Conservation (phyloP, 2,888 invertebrate genomes). For the Nomada ruficornis region DNA sequence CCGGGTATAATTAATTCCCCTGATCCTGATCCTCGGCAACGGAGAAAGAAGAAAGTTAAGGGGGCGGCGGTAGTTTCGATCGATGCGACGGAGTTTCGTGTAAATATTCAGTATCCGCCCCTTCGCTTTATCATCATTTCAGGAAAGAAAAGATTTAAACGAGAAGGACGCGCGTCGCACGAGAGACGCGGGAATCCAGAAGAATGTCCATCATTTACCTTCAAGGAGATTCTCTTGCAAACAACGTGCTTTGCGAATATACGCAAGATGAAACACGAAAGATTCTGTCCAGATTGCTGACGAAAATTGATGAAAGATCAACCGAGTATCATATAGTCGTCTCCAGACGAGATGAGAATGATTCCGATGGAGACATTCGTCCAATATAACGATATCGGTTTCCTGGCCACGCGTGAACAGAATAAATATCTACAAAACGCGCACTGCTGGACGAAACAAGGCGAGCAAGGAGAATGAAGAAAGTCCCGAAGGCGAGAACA, state of each 20-base stretch:
- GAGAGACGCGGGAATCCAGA: conserved; percentile 55
- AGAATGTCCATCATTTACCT: conserved; percentile 49
- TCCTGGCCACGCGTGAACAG: conserved; percentile 14
- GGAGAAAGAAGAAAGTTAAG: conserved; percentile 16
- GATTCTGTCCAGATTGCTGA: conserved; percentile 35
- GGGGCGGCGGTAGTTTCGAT: conserved; percentile 47
- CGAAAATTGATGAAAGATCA: conserved; percentile 61
- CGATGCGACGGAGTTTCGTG: conserved; percentile 58
- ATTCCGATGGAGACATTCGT: conserved; percentile 37
- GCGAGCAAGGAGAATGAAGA: not conserved
- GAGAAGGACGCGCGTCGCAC: conserved; percentile 60
- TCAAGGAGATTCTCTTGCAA: conserved; percentile 18
- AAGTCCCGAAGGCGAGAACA: no score
- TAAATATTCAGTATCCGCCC: conserved; percentile 70
- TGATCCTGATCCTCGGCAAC: conserved; percentile 1
- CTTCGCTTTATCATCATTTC: conserved; percentile 68
- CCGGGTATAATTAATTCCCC: conserved; percentile 43
- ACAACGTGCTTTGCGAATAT: conserved; percentile 32
- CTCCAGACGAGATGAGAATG: conserved; percentile 3
- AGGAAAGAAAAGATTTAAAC: conserved; percentile 67
- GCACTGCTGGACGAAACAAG: not conserved
- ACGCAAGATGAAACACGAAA: conserved; percentile 43
- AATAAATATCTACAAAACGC: conserved; percentile 37
- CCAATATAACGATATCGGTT: conserved; percentile 44
- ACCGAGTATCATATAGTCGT: not conserved